phyloP scores from a whole-genome alignment of 2,113 vertebrate genomes.

The Tiliqua scincoides region DNA sequence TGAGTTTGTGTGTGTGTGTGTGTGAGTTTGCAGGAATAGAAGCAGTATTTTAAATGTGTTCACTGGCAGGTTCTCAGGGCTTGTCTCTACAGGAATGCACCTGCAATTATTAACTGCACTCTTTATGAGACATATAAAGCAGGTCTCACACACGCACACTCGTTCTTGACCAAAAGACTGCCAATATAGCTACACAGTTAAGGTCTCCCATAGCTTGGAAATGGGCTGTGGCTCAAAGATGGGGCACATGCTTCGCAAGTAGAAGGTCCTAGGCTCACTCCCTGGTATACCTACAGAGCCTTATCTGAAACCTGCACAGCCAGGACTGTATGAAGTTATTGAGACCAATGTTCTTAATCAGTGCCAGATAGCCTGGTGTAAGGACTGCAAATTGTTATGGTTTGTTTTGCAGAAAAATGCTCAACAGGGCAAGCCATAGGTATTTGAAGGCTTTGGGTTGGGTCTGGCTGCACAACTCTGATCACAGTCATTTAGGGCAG shows the following conservation, averaged over 20 bases:
- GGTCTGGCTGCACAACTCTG: neutral
- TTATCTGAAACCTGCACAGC: no score
- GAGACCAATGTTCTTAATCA: no score
- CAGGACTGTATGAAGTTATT: no score
- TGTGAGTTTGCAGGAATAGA: neutral
- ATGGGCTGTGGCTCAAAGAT: no score
- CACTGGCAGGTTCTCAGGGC: neutral
- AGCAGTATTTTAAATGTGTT: neutral
- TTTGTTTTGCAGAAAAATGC: neutral
- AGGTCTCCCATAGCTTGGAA: neutral
- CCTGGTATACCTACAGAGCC: no score
- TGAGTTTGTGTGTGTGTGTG: neutral
- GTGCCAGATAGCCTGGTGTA: neutral
- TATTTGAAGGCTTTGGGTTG: neutral
- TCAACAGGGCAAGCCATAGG: neutral
- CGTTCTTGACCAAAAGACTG: neutral
- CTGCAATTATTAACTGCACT: neutral
- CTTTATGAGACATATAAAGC: slow-evolving; percentile 19
- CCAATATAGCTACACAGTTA: neutral
- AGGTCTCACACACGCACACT: neutral
- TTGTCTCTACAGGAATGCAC: slow-evolving; percentile 20
- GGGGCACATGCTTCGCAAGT: no score
- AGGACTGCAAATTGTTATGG: no score
- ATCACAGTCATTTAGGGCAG: no score
- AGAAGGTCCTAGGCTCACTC: no score